Base-by-base conservation (phyloP, 2,797 vertebrate genomes). In the Hemitrygon akajei region DNA sequence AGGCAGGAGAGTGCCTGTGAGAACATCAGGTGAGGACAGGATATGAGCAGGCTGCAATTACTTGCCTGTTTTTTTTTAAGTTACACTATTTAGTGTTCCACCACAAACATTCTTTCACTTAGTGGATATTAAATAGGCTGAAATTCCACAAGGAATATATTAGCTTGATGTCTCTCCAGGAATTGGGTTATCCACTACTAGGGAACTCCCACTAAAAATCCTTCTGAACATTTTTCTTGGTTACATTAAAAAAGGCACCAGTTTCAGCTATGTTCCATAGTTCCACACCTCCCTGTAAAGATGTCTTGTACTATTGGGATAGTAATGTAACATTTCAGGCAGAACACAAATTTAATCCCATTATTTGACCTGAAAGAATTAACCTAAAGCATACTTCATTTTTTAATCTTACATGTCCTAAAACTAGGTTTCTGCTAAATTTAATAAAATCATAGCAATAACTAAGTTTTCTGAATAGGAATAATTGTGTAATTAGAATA, bases 1-100 rank as follows among this genome's bases (percentile, higher is more conserved):
- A 63, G 66, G n/a, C n/a, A 66, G 16, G 60, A 89, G 47, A 89
- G 60, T 37, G 60, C n/a, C 34, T 89, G 7, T 89, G 86, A 69
- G 60, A 69, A 89, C n/a, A 69, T 25, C 86, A 89, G 60, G 86
- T 89, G 86, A 89, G 37, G 86, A 37, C 60, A 89, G 9, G 58
- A 34, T 66, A 58, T n/a, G 14, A 34, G 16, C 86, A 20, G n/a
- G 18, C 63, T 69, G 63, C 37, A 18, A 37, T 20, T 37, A 80
- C 30, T 80, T 80, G 14, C 37, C 37, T 40, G 40, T 40, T 40
- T 22, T 80, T 40, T 40, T 5, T 5, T 40, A 20, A 3, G 20
- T 40, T 80, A 80, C 20, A 80, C 79, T 47, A 18, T 82, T 25
- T 47, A 22, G 80, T 37, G 80, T 37, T 47, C 7, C 20, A 20